Conservation (phyloP, 2,888 invertebrate genomes). For the Dicyrtomina minuta region DNA sequence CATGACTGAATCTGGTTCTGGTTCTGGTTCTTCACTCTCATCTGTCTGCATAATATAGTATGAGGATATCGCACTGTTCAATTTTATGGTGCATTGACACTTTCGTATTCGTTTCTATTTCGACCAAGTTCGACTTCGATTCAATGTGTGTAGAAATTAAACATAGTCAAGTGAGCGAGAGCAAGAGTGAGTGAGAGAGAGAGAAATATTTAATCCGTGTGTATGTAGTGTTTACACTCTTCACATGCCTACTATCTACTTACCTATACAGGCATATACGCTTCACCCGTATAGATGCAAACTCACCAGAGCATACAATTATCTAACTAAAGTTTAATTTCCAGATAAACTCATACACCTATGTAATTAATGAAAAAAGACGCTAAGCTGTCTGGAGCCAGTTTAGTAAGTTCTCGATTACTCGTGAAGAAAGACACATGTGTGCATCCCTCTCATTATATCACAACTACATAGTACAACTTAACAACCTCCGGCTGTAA, state of each 20-base stretch:
- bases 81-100: constrained; percentile 26
- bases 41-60: not conserved
- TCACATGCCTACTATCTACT: not conserved
- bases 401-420: constrained; percentile 32
- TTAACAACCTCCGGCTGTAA: too few relatives aligned
- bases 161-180: not conserved
- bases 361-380: constrained; percentile 47
- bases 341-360: constrained; percentile 47
- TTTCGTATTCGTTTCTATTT: too few relatives aligned
- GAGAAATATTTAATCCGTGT: not conserved
- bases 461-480: too few relatives aligned
- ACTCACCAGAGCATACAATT: constrained; percentile 35
- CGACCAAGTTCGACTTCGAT: too few relatives aligned
- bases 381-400: constrained; percentile 23
- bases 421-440: constrained; percentile 24
- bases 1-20: too few relatives aligned
- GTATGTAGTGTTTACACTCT: too few relatives aligned
- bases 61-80: not conserved
- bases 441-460: not conserved
- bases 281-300: not conserved
- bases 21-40: not conserved
- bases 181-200: not conserved
- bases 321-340: constrained; percentile 49
- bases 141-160: too few relatives aligned
- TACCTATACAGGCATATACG: not conserved